phyloP scores from a whole-genome alignment of 2,888 invertebrate genomes.

The Cerastis rubricosa region DNA sequence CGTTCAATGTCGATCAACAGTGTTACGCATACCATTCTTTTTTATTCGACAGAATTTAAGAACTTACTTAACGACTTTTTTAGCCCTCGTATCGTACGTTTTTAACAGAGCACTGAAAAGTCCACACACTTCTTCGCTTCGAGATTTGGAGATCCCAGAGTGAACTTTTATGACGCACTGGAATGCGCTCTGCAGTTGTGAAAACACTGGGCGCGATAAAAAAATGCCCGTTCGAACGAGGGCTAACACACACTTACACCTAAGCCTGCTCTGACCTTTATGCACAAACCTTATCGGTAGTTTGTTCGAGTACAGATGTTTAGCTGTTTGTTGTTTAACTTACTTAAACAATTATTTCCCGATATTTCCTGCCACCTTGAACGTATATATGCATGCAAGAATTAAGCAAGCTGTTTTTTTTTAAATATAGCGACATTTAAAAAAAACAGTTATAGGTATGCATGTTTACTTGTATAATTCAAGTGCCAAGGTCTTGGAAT shows the following conservation, averaged over 20 bases:
- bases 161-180: background rate
- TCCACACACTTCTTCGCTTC: background rate
- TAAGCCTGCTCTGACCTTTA: background rate
- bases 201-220: background rate
- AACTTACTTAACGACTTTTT: background rate
- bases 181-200: background rate
- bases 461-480: background rate
- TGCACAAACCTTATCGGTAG: background rate
- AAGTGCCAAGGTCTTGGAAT: background rate
- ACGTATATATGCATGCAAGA: constrained; percentile 29
- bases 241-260: background rate
- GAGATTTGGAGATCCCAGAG: background rate
- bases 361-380: constrained; percentile 43
- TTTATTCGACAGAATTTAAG: background rate
- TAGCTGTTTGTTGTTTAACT: background rate
- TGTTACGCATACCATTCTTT: background rate
- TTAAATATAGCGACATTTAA: background rate
- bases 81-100: background rate
- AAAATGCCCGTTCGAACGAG: background rate
- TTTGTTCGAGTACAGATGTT: constrained; percentile 18
- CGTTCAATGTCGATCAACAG: background rate
- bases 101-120: background rate
- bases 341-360: constrained; percentile 14
- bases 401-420: constrained; percentile 17
- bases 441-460: background rate